These are phyloP conservation scores for Redunca redunca DNA, from an alignment of 2,113 vertebrate genomes.

Conservation along the genomic window DNA sequence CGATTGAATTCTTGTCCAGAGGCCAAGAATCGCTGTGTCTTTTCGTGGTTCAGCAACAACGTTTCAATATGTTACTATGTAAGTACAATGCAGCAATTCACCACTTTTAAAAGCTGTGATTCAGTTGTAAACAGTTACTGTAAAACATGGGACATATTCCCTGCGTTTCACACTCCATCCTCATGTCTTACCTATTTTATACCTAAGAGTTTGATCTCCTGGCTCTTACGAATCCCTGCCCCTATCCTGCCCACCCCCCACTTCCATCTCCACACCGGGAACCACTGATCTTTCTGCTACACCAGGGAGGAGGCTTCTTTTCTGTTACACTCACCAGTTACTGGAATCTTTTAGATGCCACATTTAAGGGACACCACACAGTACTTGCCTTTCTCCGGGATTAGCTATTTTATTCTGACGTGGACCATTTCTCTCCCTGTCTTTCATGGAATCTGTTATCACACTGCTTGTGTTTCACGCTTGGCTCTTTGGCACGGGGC, in stretches of 20 bases:
- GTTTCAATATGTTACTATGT: too few relatives aligned
- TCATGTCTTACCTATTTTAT: not conserved
- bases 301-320: not conserved
- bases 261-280: not conserved
- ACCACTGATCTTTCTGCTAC: fast-evolving
- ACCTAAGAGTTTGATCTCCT: not conserved
- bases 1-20: too few relatives aligned
- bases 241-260: not conserved
- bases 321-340: fast-evolving
- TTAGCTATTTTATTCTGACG: not conserved
- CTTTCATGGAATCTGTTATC: not conserved
- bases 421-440: not conserved
- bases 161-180: fast-evolving
- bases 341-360: not conserved
- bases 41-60: fast-evolving
- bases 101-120: not conserved
- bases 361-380: not conserved
- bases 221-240: fast-evolving
- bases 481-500: not conserved
- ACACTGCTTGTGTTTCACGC: fast-evolving
- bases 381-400: not conserved
- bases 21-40: too few relatives aligned
- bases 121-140: not conserved
- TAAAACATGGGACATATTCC: not conserved
- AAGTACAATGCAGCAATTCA: fast-evolving